These are phyloP conservation scores for Micrasema minimum DNA, from an alignment of 1,140 invertebrate species.

Conservation along the genomic window DNA sequence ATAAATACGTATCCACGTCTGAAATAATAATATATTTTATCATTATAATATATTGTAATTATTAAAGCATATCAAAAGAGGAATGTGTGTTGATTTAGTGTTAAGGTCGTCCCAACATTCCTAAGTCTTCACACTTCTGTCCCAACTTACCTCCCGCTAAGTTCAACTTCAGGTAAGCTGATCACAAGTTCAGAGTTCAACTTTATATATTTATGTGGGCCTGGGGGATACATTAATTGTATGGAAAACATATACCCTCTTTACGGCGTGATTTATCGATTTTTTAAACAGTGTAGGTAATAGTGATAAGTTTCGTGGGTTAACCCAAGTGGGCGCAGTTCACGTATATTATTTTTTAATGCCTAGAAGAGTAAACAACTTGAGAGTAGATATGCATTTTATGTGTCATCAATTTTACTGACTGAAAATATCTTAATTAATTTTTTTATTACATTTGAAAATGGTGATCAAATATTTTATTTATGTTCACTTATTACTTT, in stretches of 20 bases:
- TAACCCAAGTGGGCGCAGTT: not conserved
- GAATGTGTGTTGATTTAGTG: too few relatives aligned
- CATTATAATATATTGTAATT: too few relatives aligned
- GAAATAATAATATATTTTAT: too few relatives aligned
- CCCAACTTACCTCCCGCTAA: not conserved
- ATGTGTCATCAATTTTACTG: too few relatives aligned
- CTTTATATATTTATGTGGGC: slow-evolving; percentile 13
- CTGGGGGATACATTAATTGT: not conserved
- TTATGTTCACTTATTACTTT: too few relatives aligned
- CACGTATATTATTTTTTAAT: not conserved
- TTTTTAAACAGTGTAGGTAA: not conserved
- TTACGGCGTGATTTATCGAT: slow-evolving; percentile 18
- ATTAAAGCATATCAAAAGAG: too few relatives aligned
- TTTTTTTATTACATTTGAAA: too few relatives aligned
- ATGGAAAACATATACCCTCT: not conserved
- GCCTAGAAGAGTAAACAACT: not conserved
- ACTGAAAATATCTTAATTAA: too few relatives aligned
- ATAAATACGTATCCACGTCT: too few relatives aligned
- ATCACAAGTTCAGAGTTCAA: slow-evolving; percentile 18
- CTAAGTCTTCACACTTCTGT: not conserved
- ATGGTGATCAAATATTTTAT: too few relatives aligned
- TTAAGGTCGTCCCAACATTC: too few relatives aligned
- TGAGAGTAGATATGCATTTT: not conserved
- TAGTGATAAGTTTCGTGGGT: not conserved
- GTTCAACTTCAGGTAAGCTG: not conserved